phyloP scores from a whole-genome alignment of 2,113 vertebrate genomes.

The Xenopus laevis region DNA sequence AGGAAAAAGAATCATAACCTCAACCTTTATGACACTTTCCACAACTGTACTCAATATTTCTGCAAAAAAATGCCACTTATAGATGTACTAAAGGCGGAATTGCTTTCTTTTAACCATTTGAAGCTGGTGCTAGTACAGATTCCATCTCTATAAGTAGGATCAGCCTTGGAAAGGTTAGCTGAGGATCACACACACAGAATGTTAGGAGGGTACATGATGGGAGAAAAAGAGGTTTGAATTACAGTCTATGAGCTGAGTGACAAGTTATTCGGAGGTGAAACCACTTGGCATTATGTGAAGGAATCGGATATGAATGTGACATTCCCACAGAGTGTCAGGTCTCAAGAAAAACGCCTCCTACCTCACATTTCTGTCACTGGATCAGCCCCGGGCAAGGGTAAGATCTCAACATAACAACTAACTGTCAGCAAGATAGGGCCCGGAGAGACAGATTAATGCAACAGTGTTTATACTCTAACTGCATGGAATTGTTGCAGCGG shows the following conservation, averaged over 20 bases:
- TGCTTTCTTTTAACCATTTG: background rate
- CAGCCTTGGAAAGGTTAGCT: constrained; percentile 25
- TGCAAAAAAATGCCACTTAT: no score
- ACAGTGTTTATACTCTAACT: background rate
- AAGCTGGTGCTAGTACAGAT: background rate
- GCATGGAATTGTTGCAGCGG: background rate
- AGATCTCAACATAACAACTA: constrained; percentile 27
- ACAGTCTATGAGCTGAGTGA: constrained; percentile 36
- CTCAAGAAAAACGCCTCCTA: constrained; percentile 39
- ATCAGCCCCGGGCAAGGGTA: constrained; percentile 22
- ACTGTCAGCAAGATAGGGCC: constrained; percentile 34
- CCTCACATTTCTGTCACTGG: constrained; percentile 44
- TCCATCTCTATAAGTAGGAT: background rate
- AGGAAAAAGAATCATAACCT: no score
- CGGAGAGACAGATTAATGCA: constrained; percentile 29
- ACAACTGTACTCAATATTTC: no score
- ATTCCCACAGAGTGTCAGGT: constrained; percentile 39
- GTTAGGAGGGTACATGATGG: constrained; percentile 35
- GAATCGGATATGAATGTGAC: constrained; percentile 39
- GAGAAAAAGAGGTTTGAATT: constrained; percentile 36
- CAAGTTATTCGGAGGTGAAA: constrained; percentile 44
- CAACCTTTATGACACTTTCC: no score
- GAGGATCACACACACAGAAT: constrained; percentile 32
- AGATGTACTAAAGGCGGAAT: no score
- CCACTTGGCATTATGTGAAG: constrained; percentile 38